Evolutionary conservation across 1,140 invertebrate genomes (phyloP).

Genomic region (Mycetomoellerius zeteki): DNA sequence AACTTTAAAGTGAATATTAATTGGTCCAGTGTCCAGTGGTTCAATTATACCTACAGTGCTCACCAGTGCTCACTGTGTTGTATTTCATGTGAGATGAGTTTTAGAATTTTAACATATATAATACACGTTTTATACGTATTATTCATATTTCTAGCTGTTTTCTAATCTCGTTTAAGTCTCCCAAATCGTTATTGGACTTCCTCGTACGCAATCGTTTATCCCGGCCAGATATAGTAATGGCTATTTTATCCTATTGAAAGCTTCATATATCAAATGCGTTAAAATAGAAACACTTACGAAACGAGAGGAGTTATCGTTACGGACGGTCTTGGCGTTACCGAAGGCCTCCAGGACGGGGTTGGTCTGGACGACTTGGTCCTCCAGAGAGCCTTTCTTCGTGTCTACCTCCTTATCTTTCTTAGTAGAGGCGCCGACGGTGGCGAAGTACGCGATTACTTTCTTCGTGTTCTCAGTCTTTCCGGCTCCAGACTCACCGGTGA

Average conservation of each 20-base stretch:
- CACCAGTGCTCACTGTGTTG: no score
- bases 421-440: slow-evolving; percentile 95
- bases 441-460: slow-evolving; percentile 99
- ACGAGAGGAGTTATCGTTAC: slow-evolving; percentile 99
- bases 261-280: background rate
- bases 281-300: slow-evolving; percentile 93
- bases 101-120: no score
- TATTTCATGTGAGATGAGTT: no score
- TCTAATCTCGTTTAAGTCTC: background rate
- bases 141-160: background rate
- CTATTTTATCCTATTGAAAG: slow-evolving; percentile 36
- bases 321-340: slow-evolving; percentile 99
- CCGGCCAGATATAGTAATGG: slow-evolving; percentile 23
- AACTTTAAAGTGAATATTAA: no score
- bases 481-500: slow-evolving; percentile 99
- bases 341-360: slow-evolving; percentile 99
- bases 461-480: slow-evolving; percentile 99
- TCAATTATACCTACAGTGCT: no score
- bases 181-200: slow-evolving; percentile 7
- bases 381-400: slow-evolving; percentile 94
- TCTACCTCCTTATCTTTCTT: slow-evolving; percentile 91
- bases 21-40: no score
- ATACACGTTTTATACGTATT: no score
- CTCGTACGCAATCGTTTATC: slow-evolving; percentile 16
- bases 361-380: slow-evolving; percentile 99